Percentiles rank a stretch among this genome's conserved stretches.
phyloP scores from a whole-genome alignment of 2,797 vertebrate species.

The Lepidocolaptes lacrymiger region DNA sequence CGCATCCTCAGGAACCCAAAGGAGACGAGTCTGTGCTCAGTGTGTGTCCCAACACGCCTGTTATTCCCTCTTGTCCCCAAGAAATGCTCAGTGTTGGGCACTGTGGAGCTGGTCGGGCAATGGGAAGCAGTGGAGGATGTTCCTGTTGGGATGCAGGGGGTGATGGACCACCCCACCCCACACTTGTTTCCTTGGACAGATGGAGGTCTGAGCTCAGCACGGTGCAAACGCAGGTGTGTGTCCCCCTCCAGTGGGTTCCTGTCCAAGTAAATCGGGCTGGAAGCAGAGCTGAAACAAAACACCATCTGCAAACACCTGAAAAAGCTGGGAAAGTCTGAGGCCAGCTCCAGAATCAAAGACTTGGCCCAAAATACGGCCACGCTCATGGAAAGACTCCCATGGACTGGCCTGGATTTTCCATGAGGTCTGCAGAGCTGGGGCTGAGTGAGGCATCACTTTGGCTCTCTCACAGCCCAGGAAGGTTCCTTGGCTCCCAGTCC shows the following conservation, averaged over 20 bases:
- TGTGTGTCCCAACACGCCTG: neutral
- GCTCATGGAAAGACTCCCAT: neutral
- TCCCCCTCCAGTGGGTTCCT: neutral
- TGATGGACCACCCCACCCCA: neutral
- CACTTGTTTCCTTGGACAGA: rapidly evolving
- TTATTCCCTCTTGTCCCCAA: neutral
- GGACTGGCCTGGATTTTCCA: slow-evolving; percentile 9
- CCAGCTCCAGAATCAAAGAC: neutral
- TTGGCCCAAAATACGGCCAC: neutral
- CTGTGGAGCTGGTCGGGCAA: rapidly evolving
- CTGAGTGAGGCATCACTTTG: neutral
- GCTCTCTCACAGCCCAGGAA: neutral
- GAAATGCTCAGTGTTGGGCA: rapidly evolving
- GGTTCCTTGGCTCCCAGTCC: neutral
- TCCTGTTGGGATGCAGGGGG: neutral
- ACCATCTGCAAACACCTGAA: neutral
- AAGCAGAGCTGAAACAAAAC: neutral
- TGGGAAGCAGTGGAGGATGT: rapidly evolving
- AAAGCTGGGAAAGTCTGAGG: neutral
- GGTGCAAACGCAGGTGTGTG: neutral
- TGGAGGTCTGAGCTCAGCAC: neutral
- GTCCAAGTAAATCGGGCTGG: neutral
- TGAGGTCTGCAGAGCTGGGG: neutral
- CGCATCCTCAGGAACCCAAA: neutral
- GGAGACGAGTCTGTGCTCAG: neutral